Conservation (phyloP, 2,113 vertebrate species). For the Limanda limanda region DNA sequence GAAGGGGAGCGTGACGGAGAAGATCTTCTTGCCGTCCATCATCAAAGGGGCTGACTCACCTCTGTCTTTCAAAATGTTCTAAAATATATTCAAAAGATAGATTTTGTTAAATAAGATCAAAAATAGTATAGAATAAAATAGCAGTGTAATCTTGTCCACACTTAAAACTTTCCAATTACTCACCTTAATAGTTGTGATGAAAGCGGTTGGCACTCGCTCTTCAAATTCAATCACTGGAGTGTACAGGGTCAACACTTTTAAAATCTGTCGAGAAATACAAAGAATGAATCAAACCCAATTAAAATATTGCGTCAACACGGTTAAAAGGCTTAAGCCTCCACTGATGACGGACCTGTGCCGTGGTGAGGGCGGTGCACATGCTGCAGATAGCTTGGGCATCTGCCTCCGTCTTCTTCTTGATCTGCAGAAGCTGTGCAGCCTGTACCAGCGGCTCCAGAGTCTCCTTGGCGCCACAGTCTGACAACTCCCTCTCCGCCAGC, state of each 20-base stretch:
- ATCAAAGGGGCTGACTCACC: constrained; percentile 91
- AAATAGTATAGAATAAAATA: background rate
- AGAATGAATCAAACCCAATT: background rate
- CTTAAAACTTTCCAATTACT: constrained; percentile 30
- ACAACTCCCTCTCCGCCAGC: constrained; percentile 90
- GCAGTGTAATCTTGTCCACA: background rate
- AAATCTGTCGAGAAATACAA: constrained; percentile 84
- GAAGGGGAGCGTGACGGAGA: constrained; percentile 91
- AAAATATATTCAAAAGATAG: constrained; percentile 4
- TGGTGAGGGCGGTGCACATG: constrained; percentile 92
- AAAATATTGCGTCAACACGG: background rate
- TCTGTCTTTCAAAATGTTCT: constrained; percentile 91
- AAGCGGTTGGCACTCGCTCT: constrained; percentile 91
- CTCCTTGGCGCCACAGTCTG: constrained; percentile 91
- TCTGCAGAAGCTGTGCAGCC: constrained; percentile 95
- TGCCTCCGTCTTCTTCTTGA: constrained; percentile 95
- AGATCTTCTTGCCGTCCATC: constrained; percentile 95
- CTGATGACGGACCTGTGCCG: constrained; percentile 85
- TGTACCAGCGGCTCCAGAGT: constrained; percentile 94
- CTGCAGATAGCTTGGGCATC: constrained; percentile 93
- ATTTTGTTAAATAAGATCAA: background rate
- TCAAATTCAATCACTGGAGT: constrained; percentile 98
- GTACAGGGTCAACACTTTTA: constrained; percentile 96
- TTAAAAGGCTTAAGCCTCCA: background rate
- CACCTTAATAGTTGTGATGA: constrained; percentile 94